These are phyloP conservation scores for Nomada goodeniana DNA, from an alignment of 2,888 invertebrate genomes.

Conservation along the genomic window DNA sequence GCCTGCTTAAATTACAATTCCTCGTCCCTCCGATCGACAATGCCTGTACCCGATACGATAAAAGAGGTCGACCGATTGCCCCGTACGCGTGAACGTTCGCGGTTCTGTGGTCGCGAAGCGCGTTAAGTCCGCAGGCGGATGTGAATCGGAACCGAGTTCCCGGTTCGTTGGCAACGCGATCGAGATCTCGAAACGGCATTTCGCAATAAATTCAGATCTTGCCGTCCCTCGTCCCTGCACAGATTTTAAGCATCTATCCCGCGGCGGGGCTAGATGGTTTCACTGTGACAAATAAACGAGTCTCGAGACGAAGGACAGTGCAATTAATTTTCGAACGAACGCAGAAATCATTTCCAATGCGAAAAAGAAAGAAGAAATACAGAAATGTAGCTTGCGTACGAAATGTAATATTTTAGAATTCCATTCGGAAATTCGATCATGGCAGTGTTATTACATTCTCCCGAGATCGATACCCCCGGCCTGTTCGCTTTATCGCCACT, in stretches of 20 bases:
- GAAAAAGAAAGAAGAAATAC: not conserved
- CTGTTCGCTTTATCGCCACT: not conserved
- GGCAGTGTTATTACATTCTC: not conserved
- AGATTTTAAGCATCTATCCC: not conserved
- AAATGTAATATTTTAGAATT: not conserved
- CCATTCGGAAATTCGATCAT: not conserved
- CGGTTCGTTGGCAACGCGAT: slow-evolving; percentile 48
- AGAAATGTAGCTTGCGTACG: not conserved
- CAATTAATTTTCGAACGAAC: not conserved
- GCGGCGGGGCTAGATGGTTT: not conserved
- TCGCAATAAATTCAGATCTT: slow-evolving; percentile 29
- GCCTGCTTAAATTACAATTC: slow-evolving; percentile 62
- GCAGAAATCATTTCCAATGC: not conserved
- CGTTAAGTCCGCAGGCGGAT: slow-evolving; percentile 51
- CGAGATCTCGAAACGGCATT: slow-evolving; percentile 30
- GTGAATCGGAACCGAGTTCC: slow-evolving; percentile 46
- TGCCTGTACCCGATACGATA: slow-evolving; percentile 49
- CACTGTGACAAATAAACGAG: not conserved
- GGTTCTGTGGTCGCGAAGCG: slow-evolving; percentile 49
- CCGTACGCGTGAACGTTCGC: slow-evolving; percentile 60
- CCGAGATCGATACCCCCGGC: not conserved
- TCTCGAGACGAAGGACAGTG: too few relatives aligned
- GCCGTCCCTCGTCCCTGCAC: not conserved
- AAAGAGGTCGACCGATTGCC: slow-evolving; percentile 54
- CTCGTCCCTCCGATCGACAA: slow-evolving; percentile 43